Evolutionary conservation across 2,888 invertebrate species (phyloP).

Genomic region (Selenia dentaria): DNA sequence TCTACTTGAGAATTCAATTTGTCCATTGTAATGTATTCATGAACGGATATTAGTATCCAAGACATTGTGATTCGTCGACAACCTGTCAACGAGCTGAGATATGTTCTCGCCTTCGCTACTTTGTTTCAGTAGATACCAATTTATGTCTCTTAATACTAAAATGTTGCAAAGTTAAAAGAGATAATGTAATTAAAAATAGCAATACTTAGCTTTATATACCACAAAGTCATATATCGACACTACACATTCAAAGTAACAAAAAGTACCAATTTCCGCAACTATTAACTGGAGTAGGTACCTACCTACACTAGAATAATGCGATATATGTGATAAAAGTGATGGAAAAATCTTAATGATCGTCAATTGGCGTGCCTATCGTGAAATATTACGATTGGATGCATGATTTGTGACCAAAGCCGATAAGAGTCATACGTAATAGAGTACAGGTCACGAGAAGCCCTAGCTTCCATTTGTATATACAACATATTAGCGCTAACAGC

Average conservation of each 20-base stretch:
- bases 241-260: too few species aligned
- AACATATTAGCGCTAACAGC: slow-evolving; percentile 59
- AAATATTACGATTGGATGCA: slow-evolving; percentile 34
- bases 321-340: too few species aligned
- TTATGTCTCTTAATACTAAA: background rate
- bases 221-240: too few species aligned
- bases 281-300: too few species aligned
- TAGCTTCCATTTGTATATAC: slow-evolving; percentile 68
- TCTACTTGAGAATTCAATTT: slow-evolving; percentile 79
- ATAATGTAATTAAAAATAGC: too few species aligned
- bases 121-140: background rate
- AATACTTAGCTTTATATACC: too few species aligned
- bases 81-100: slow-evolving; percentile 54
- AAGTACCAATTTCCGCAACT: too few species aligned
- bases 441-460: slow-evolving; percentile 60
- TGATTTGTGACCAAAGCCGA: slow-evolving; percentile 49
- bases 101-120: slow-evolving; percentile 35
- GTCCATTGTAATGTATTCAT: slow-evolving; percentile 73
- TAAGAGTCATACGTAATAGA: slow-evolving; percentile 52
- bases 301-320: too few species aligned
- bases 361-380: too few species aligned
- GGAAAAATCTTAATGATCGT: too few species aligned
- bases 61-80: slow-evolving; percentile 56
- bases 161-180: too few species aligned
- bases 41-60: slow-evolving; percentile 62